Conservation (phyloP, 2,797 vertebrate species). For the Hoplostethus mediterraneus region DNA sequence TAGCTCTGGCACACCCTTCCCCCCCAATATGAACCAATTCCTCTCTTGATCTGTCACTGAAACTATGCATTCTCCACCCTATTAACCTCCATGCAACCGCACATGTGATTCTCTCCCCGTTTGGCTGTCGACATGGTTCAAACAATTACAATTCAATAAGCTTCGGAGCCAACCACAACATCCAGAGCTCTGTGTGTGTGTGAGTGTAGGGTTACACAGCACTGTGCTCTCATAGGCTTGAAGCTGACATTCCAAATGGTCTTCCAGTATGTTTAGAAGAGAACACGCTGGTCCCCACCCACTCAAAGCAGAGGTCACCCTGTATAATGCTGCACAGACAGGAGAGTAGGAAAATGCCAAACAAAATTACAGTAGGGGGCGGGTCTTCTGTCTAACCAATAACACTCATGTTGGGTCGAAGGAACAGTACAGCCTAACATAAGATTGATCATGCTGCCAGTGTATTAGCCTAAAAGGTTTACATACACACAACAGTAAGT, state of each 20-base stretch:
- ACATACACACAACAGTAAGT: conserved; percentile 22
- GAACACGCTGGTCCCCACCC: conserved; percentile 58
- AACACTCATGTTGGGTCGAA: conserved; percentile 12
- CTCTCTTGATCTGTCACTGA: conserved; percentile 37
- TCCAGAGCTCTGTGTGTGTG: conserved; percentile 15
- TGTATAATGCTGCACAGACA: conserved; percentile 38
- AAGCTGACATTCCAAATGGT: conserved; percentile 70
- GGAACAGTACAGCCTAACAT: not conserved
- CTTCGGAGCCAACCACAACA: conserved; percentile 39
- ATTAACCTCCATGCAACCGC: conserved; percentile 41
- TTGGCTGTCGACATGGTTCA: conserved; percentile 38
- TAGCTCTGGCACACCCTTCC: not conserved
- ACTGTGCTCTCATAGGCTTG: conserved; percentile 48
- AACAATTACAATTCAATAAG: conserved; percentile 55
- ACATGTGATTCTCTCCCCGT: conserved; percentile 32
- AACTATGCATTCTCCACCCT: conserved; percentile 17
- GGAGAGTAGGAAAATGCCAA: conserved; percentile 45
- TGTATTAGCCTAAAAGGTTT: conserved; percentile 24
- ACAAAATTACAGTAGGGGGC: conserved; percentile 32
- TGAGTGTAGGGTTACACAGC: conserved; percentile 60
- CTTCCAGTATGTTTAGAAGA: conserved; percentile 68
- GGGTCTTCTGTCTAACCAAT: conserved; percentile 17
- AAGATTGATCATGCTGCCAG: not conserved
- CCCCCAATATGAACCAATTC: conserved; percentile 35
- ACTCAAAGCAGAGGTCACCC: conserved; percentile 73